Conservation (phyloP, 30 jellyfish, hydroid and myxozoan genomes). For the Hydra vulgaris region DNA sequence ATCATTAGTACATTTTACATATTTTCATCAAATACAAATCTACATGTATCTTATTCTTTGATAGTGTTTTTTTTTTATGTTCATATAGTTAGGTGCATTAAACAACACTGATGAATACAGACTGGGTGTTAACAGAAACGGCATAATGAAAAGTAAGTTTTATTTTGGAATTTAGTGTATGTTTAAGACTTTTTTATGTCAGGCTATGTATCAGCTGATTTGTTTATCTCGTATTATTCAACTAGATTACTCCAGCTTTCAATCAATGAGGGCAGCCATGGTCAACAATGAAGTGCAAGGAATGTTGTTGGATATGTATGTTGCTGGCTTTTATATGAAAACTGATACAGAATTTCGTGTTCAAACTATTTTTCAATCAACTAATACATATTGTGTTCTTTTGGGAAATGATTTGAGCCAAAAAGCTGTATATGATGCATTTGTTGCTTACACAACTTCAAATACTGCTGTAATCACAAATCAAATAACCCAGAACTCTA, state of each 20-base stretch:
- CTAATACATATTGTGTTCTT: constrained; percentile 60
- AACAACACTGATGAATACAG: constrained; percentile 64
- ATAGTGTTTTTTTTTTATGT: too few relatives aligned
- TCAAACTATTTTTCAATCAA: constrained; percentile 42
- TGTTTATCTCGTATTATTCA: too few relatives aligned
- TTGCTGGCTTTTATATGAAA: constrained; percentile 60
- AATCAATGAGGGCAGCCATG: constrained; percentile 39
- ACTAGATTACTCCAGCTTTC: constrained; percentile 38
- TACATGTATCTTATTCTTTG: too few relatives aligned
- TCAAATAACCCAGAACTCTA: too few relatives aligned
- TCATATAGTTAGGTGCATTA: constrained; percentile 65
- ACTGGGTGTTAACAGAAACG: constrained; percentile 67
- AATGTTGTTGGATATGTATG: constrained; percentile 62
- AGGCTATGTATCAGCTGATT: too few relatives aligned
- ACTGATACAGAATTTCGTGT: constrained; percentile 44
- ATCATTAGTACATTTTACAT: too few relatives aligned
- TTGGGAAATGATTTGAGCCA: constrained; percentile 35
- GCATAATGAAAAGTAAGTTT: constrained; percentile 47
- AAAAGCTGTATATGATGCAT: constrained; percentile 4
- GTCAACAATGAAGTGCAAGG: constrained; percentile 40
- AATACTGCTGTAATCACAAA: too few relatives aligned
- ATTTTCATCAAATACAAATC: too few relatives aligned
- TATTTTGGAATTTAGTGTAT: too few relatives aligned
- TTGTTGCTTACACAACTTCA: constrained; percentile 43
- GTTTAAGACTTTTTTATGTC: too few relatives aligned